Conservation (phyloP, 2,888 invertebrate genomes). For the Ormyrus pomaceus region DNA sequence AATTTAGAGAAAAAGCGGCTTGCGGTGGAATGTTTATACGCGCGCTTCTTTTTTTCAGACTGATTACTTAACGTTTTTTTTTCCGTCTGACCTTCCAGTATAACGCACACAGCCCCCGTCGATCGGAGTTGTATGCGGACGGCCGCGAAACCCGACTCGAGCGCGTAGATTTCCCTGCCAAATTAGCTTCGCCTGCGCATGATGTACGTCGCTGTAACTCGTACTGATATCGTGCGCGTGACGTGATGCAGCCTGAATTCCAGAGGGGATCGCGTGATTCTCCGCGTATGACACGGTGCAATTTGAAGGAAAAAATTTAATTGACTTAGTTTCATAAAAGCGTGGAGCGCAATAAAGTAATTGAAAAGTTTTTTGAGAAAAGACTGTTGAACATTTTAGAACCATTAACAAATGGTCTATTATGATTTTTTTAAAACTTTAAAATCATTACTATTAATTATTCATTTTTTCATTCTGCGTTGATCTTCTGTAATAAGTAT, state of each 20-base stretch:
- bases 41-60: not conserved
- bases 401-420: too few species aligned
- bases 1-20: not conserved
- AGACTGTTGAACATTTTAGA: too few species aligned
- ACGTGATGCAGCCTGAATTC: not conserved
- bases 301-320: conserved; percentile 20
- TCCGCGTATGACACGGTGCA: not conserved
- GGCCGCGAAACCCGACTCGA: too few species aligned
- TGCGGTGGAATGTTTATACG: conserved; percentile 4
- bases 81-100: not conserved
- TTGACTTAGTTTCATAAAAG: not conserved
- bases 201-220: not conserved
- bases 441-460: too few species aligned
- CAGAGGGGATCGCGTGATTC: conserved; percentile 29
- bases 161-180: conserved; percentile 15
- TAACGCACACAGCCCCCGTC: not conserved
- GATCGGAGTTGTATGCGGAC: not conserved
- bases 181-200: conserved; percentile 21
- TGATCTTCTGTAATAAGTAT: too few species aligned
- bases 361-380: not conserved
- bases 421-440: too few species aligned
- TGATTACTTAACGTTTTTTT: conserved; percentile 7
- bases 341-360: not conserved
- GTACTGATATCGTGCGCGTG: not conserved
- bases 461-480: too few species aligned